Evolutionary conservation across 1,140 invertebrate genomes (phyloP).

Genomic region (Paraescarpia echinospica): DNA sequence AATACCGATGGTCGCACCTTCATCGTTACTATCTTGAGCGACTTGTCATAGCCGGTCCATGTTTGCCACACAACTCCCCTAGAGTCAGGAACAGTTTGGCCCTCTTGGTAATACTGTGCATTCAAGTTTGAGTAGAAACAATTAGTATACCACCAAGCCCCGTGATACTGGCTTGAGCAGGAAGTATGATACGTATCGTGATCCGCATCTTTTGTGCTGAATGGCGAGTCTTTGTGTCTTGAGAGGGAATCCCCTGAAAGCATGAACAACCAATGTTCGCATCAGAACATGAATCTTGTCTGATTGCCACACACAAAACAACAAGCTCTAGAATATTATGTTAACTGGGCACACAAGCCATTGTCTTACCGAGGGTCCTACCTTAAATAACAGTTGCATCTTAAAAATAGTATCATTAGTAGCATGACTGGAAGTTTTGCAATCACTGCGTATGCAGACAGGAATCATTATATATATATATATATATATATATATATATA

Average conservation of each 20-base stretch:
- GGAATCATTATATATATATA: too few relatives aligned
- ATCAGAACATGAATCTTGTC: not conserved
- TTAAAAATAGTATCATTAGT: too few relatives aligned
- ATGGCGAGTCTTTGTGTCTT: not conserved
- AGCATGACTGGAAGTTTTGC: too few relatives aligned
- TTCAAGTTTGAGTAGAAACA: constrained; percentile 55
- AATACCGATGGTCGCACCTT: not conserved
- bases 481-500: too few relatives aligned
- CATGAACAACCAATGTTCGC: not conserved
- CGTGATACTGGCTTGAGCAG: constrained; percentile 38
- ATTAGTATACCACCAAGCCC: constrained; percentile 56
- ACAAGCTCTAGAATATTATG: not conserved
- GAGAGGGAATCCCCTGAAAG: not conserved
- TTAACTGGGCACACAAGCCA: not conserved
- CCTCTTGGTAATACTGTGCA: constrained; percentile 40
- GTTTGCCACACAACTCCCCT: not conserved
- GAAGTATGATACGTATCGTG: constrained; percentile 17
- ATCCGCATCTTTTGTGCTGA: not conserved
- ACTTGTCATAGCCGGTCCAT: not conserved
- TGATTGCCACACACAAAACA: not conserved
- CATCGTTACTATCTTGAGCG: not conserved
- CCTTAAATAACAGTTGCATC: too few relatives aligned
- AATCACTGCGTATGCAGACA: too few relatives aligned
- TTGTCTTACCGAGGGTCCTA: not conserved
- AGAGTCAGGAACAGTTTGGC: not conserved